These are phyloP conservation scores for Cnemophilus loriae DNA, from an alignment of 2,113 vertebrate genomes.

Conservation along the genomic window DNA sequence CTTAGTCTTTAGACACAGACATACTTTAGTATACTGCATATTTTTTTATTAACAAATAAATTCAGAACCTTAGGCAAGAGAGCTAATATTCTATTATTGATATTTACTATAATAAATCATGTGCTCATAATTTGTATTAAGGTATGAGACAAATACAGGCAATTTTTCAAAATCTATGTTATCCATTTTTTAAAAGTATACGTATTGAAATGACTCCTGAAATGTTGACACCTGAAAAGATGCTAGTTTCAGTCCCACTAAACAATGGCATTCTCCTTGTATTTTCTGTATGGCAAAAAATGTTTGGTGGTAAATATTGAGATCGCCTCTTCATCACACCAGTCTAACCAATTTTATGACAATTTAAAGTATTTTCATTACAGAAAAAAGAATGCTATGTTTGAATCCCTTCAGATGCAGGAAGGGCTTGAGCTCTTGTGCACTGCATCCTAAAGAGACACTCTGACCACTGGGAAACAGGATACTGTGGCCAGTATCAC, in stretches of 20 bases:
- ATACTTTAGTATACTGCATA: neutral
- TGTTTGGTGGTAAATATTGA: neutral
- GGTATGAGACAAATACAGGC: neutral
- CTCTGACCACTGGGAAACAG: neutral
- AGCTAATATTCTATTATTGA: neutral
- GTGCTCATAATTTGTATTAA: neutral
- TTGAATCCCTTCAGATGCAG: neutral
- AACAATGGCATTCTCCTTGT: neutral
- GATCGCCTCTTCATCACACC: neutral
- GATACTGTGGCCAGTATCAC: neutral
- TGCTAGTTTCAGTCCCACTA: neutral
- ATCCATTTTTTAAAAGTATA: neutral
- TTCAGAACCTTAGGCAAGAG: neutral
- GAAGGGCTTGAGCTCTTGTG: neutral
- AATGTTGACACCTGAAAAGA: neutral
- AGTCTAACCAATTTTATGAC: neutral
- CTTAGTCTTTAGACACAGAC: neutral
- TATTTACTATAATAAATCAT: neutral
- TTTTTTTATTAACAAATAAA: neutral
- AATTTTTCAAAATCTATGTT: neutral
- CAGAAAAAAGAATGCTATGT: neutral
- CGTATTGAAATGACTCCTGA: neutral
- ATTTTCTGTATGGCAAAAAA: neutral
- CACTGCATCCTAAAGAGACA: neutral
- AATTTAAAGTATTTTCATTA: neutral